Evolutionary conservation across 2,113 vertebrate species (phyloP).

Genomic region (Phainopepla nitens): DNA sequence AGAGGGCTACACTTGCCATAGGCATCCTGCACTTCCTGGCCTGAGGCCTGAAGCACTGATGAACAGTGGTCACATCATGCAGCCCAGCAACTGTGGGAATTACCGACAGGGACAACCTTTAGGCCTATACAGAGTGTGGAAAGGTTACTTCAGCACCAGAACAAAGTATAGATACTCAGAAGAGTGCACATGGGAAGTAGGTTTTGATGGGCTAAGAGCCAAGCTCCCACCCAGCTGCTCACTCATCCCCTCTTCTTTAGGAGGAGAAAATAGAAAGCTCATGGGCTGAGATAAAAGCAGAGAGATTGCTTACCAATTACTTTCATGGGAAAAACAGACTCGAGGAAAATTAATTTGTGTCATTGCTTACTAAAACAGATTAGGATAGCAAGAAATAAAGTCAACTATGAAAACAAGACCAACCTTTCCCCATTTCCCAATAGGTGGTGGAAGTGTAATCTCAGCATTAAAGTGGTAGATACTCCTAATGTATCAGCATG

Average conservation of each 20-base stretch:
- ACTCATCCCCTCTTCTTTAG: background rate
- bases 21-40: background rate
- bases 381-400: background rate
- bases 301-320: background rate
- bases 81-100: background rate
- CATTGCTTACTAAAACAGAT: background rate
- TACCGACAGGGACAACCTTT: background rate
- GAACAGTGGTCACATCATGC: fast-evolving
- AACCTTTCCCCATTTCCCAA: background rate
- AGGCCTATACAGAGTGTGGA: background rate
- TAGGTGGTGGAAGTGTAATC: background rate
- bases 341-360: background rate
- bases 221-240: background rate
- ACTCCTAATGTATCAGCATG: background rate
- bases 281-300: background rate
- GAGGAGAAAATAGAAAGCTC: background rate
- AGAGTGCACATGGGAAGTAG: fast-evolving
- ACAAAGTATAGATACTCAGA: background rate
- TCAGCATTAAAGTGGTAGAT: background rate
- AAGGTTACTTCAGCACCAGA: background rate
- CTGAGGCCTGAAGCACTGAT: background rate
- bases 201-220: background rate
- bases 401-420: background rate
- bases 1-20: background rate
- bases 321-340: background rate